Evolutionary conservation across 2,113 vertebrate species (phyloP), one percentile per base, ranked within the genome.

Genomic region (Laticauda laticaudata): DNA sequence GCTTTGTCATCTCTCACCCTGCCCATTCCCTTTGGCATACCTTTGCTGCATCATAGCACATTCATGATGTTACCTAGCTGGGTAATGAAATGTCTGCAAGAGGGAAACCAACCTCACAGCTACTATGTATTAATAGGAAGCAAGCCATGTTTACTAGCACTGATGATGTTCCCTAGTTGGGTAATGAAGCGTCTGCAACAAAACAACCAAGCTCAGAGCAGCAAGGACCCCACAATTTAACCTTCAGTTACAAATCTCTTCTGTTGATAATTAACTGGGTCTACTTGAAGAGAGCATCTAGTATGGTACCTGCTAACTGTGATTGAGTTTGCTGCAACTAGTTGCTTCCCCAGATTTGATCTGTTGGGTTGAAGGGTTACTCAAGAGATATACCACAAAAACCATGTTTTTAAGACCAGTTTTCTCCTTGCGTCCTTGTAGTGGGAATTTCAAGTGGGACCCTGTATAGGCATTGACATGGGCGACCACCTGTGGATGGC

Each of bases 401-500:
- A 34, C 24, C 48, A 51, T 51, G 21, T 57, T 7, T 24, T 57
- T 61, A 56, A 23, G 21, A 5, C 39, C 9, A 23, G 21, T 20
- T 29, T 29, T 29, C 86, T 92, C 57, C 29, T 12, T 89, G 12
- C 21, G 24, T 34, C 1, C 21, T 21, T 85, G 75, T 96, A 98
- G 98, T 98, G 98, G 98, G 98, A 98, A 92, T 98, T 98, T 94
- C 98, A 98, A 94, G 97, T 98, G 88, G 98, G 98, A 1, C 97
- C 98, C 0, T 98, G 97, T 0, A 97, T 97, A 90, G 98, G 98
- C 26, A 97, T 98, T 0, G 98, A 98, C 54, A 98, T 98, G 97
- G 98, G 97, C 0, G 99, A 99, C 95, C 98, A 99, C 15, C 97
- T 99, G 56, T 99, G 98, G 98, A 97, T 99, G 93, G 96, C 98